These are phyloP conservation scores for Rhopalosiphum padi DNA, from an alignment of 1,140 invertebrate genomes.

Conservation along the genomic window DNA sequence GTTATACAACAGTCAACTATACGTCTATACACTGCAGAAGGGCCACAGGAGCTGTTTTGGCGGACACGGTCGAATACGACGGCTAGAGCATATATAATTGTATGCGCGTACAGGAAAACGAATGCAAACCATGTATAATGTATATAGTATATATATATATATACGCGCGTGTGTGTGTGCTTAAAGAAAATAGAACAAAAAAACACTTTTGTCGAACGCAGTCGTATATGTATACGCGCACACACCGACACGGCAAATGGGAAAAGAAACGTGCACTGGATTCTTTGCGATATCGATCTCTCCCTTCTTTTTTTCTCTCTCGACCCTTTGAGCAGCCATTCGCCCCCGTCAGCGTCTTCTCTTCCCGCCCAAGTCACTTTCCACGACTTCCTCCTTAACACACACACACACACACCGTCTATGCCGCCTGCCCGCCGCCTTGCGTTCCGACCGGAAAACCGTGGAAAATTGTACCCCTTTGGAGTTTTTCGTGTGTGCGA, in stretches of 20 bases:
- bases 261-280: conserved; percentile 48
- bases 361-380: conserved; percentile 28
- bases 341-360: neutral
- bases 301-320: conserved; percentile 12
- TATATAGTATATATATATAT: neutral
- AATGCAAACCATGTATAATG: neutral
- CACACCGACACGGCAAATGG: neutral
- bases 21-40: too few species aligned
- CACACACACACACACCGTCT: neutral
- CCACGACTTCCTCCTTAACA: neutral
- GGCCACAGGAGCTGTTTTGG: neutral
- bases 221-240: neutral
- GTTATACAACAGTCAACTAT: neutral
- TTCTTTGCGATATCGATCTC: conserved; percentile 53
- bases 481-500: neutral
- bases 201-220: conserved; percentile 30
- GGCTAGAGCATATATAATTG: neutral
- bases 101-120: neutral
- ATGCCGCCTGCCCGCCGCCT: neutral
- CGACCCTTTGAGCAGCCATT: neutral
- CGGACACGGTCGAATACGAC: neutral
- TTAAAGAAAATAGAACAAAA: conserved; percentile 32
- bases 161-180: neutral
- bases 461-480: conserved; percentile 37
- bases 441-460: conserved; percentile 41